Base-by-base conservation (phyloP, 2,797 vertebrate genomes). In the Sandelia bainsii region DNA sequence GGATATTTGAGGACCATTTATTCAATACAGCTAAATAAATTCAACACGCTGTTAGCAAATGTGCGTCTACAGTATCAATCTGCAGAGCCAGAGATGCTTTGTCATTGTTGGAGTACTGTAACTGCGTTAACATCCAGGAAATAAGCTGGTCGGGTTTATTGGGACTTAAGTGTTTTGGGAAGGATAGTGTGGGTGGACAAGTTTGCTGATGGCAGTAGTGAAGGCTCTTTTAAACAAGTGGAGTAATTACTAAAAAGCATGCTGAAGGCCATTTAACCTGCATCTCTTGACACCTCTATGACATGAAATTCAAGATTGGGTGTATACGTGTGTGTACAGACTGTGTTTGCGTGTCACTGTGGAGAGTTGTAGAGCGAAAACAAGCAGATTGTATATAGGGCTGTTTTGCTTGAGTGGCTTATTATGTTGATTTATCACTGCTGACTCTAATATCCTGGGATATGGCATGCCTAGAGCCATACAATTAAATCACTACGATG, bases 391-490 rank as follows among this genome's bases (percentile, higher is more conserved):
- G 68, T 65, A 65, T 80, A 82, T 85, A 68, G 66, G 70, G 53
- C 62, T 77, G 77, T 84, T 90, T 83, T 79, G 79, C 83, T 84
- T 88, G 77, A 89, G 84, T 83, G 82, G 70, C 81, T 93, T 91
- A 86, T 92, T 89, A 87, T 86, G 80, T 87, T 89, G 91, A 92
- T 94, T 90, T 92, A 91, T 93, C 86, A 69, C 73, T 84, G 87
- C 89, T 85, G 90, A 91, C 87, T 90, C 66, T 75, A 86, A 89
- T 91, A 85, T 89, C 71, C 69, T 62, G 69, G 79, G 84, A 88
- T 88, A 77, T 79, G 46, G 64, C 20, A 52, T 50, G 87, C 90
- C 88, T 75, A 52, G 51, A 91, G 90, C 82, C 79, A 77, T 75
- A 81, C 92, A 88, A 85, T 93, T 93, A 93, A 92, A 92, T 87